These are phyloP conservation scores for Cyclargus thomasi DNA, from an alignment of 1,140 invertebrate genomes.

Conservation along the genomic window DNA sequence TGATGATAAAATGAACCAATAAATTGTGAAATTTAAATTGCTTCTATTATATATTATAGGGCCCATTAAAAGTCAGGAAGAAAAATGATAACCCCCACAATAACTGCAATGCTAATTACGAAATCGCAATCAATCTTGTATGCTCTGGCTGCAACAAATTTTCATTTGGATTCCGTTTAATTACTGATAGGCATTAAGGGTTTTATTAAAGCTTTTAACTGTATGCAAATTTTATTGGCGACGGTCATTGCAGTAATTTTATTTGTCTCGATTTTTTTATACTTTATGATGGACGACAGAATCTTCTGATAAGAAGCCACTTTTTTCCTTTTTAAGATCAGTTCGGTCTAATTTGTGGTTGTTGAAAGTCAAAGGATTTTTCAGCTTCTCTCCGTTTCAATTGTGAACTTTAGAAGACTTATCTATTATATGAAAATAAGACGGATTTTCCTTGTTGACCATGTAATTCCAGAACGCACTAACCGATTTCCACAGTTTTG, in stretches of 20 bases:
- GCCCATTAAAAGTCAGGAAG: conserved; percentile 9
- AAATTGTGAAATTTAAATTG: background rate
- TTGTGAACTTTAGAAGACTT: too few relatives aligned
- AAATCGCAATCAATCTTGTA: conserved; percentile 19
- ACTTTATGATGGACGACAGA: background rate
- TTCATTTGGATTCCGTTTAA: conserved; percentile 21
- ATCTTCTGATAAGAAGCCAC: too few relatives aligned
- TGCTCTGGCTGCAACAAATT: conserved; percentile 19
- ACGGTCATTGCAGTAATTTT: conserved; percentile 16
- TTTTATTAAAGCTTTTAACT: conserved; percentile 23
- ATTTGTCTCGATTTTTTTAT: background rate
- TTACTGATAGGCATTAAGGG: conserved; percentile 24
- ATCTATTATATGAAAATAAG: too few relatives aligned
- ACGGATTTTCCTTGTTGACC: too few relatives aligned
- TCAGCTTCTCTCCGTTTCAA: too few relatives aligned
- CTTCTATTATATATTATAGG: background rate
- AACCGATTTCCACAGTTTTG: too few relatives aligned
- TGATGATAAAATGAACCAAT: background rate
- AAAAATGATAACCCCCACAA: background rate
- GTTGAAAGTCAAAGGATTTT: too few relatives aligned
- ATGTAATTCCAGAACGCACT: too few relatives aligned
- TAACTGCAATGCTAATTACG: conserved; percentile 4
- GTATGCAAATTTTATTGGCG: conserved; percentile 21
- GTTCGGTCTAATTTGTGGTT: too few relatives aligned
- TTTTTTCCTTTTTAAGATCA: too few relatives aligned